Evolutionary conservation across 2,113 vertebrate species (phyloP), one percentile per base, ranked within the genome.

Genomic region (Brevimyrus niger): DNA sequence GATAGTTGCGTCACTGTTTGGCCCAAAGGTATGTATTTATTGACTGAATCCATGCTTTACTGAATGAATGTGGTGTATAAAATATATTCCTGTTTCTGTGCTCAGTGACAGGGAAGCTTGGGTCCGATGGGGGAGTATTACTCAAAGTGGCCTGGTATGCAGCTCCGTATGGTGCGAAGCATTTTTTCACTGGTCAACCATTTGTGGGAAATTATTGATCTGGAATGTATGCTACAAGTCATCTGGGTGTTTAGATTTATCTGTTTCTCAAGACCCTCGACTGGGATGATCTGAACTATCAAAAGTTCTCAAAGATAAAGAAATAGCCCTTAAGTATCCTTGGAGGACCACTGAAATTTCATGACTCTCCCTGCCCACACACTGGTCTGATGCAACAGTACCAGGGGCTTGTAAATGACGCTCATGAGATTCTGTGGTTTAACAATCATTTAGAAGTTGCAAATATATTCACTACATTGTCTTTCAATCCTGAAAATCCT

Each of bases 201-300:
- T 69, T 89, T 86, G 58, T 69, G 47, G 55, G 35, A 27, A 53
- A 86, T 84, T 51, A 69, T 86, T 48, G 83, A 21, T 86, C 38
- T 85, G 55, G 55, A 27, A 69, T 69, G 55, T 46, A 48, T 48
- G 23, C 47, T 82, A 47, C 65, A 44, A 61, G 44, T 65, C 35
- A 69, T 61, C 5, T 17, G 27, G 76, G 17, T 85, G 48, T 83
- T 55, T 89, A 8, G 31, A 47, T 86, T 35, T 61, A 48, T 61
- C 19, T 58, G 42, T 38, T 86, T 44, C 15, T 21, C 55, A 69
- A 61, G 15, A 86, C 42, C n/a, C 58, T 86, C 58, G 2, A 48
- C 23, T 31, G 42, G 0, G 61, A 87, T 61, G 5, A 42, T 50
- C 48, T 21, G 27, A 35, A 27, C 38, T 88, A 47, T 65, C 19